phyloP scores from a whole-genome alignment of 2,888 invertebrate species.

The Mythimna vitellina region DNA sequence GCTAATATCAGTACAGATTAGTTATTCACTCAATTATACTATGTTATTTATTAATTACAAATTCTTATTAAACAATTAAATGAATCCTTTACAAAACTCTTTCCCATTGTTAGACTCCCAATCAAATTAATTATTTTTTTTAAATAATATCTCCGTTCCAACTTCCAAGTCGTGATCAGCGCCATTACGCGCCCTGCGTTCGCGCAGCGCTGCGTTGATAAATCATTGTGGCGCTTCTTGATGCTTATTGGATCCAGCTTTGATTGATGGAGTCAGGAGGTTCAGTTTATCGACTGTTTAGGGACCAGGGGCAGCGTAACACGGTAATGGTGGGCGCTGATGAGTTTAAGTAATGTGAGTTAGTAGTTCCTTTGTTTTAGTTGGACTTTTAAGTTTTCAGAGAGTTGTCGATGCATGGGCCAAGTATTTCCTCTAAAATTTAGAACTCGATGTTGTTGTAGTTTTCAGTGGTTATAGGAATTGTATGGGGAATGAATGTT shows the following conservation, averaged over 20 bases:
- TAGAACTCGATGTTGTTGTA: no score
- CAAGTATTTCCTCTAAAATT: no score
- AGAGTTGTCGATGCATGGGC: no score
- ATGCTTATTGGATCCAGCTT: conserved; percentile 81
- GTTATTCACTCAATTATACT: no score
- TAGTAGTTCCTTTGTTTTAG: conserved; percentile 20
- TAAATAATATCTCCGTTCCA: conserved; percentile 40
- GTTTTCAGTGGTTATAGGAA: no score
- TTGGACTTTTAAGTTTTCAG: not conserved
- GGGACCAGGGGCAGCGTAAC: conserved; percentile 61
- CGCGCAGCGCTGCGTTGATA: conserved; percentile 72
- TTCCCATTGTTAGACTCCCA: conserved; percentile 62
- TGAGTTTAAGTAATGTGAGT: conserved; percentile 41
- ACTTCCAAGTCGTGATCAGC: conserved; percentile 71
- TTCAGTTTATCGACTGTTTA: conserved; percentile 66
- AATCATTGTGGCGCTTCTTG: conserved; percentile 89
- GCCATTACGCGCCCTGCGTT: conserved; percentile 66
- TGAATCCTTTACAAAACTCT: conserved; percentile 13
- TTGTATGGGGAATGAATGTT: no score
- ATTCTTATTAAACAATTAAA: conserved; percentile 46
- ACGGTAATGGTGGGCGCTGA: conserved; percentile 59
- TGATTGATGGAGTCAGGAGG: conserved; percentile 80
- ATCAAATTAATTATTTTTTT: conserved; percentile 57
- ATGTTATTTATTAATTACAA: conserved; percentile 5
- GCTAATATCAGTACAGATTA: no score